These are phyloP conservation scores for Muraenolepis orangiensis DNA, from an alignment of 2,797 vertebrate genomes.

Conservation along the genomic window DNA sequence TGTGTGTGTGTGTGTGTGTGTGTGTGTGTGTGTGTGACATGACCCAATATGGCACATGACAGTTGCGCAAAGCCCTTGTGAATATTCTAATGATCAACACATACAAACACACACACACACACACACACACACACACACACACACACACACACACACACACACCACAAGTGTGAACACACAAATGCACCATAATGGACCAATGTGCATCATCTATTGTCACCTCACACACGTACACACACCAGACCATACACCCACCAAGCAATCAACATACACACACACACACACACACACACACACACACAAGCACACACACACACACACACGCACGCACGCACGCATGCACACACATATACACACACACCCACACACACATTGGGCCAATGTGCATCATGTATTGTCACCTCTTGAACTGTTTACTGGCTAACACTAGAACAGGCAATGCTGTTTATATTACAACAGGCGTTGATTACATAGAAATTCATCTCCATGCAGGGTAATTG, in stretches of 20 bases:
- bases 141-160: too few relatives aligned
- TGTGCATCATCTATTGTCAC: not conserved
- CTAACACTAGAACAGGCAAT: conserved; percentile 36
- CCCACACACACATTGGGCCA: conserved; percentile 8
- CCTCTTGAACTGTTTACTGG: conserved; percentile 41
- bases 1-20: too few relatives aligned
- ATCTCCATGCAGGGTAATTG: conserved; percentile 48
- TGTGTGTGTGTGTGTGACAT: too few relatives aligned
- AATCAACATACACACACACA: not conserved
- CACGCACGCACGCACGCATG: conserved; percentile 10
- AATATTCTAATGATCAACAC: too few relatives aligned
- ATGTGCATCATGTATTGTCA: conserved; percentile 32
- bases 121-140: too few relatives aligned
- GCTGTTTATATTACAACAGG: conserved; percentile 36
- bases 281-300: too few relatives aligned
- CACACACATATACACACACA: conserved; percentile 20
- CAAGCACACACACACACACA: conserved; percentile 1
- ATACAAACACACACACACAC: not conserved
- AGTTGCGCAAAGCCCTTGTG: too few relatives aligned
- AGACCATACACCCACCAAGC: not conserved
- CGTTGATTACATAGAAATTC: conserved; percentile 41
- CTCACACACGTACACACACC: not conserved
- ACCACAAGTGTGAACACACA: too few relatives aligned
- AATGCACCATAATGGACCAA: not conserved
- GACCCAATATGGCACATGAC: too few relatives aligned